Evolutionary conservation across 1,140 invertebrate species (phyloP).

Genomic region (Calosoma granatense): DNA sequence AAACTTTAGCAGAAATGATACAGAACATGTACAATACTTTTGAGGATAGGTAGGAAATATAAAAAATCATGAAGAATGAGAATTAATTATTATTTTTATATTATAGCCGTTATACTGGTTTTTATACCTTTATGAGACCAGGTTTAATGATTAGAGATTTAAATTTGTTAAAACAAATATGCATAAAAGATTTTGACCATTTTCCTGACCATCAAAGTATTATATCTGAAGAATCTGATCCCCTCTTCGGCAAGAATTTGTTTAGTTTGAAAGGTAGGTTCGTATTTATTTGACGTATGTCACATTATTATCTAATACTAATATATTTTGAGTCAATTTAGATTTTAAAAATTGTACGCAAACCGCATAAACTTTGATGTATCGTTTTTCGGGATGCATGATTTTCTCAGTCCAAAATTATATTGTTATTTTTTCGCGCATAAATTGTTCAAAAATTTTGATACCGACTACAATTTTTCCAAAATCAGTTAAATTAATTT

Average conservation of each 20-base stretch:
- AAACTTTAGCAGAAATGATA: neutral
- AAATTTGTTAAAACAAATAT: conserved; percentile 28
- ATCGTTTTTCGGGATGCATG: no score
- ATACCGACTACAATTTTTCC: no score
- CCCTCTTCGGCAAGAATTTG: conserved; percentile 31
- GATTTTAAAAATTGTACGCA: no score
- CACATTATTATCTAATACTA: no score
- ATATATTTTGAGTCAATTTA: no score
- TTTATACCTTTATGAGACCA: conserved; percentile 36
- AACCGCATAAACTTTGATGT: no score
- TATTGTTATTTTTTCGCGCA: no score
- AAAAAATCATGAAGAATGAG: neutral
- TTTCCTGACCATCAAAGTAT: conserved; percentile 26
- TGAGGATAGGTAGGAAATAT: neutral
- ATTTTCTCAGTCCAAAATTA: no score
- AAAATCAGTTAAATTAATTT: no score
- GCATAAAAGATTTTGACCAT: conserved; percentile 29
- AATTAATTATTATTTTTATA: no score
- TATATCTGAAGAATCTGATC: conserved; percentile 17
- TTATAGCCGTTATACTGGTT: conserved; percentile 38
- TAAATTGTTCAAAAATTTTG: no score
- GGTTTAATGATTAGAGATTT: conserved; percentile 26
- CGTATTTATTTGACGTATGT: no score
- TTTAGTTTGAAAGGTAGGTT: conserved; percentile 37
- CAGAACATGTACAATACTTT: neutral